Evolutionary conservation across 2,888 invertebrate species (phyloP), one percentile per base, ranked within the genome.

Genomic region (Gryllus longicercus): DNA sequence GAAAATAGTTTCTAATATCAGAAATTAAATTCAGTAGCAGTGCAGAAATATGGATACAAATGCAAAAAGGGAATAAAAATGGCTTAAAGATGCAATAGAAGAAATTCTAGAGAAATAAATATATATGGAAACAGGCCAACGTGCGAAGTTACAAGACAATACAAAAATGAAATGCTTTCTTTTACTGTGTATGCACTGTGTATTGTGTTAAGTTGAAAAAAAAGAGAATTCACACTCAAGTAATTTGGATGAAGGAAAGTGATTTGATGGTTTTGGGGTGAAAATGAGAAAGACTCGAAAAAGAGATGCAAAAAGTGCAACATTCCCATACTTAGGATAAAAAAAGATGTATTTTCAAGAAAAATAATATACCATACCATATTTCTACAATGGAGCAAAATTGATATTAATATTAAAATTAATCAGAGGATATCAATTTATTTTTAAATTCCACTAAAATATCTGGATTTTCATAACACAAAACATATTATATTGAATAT

Each of bases 91-190:
- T 63, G 63, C 63, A 63, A 16, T 63, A 63, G 63, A 63, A 63
- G 63, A 63, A n/a, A 63, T 63, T 14, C 63, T 63, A 63, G 14
- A 63, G 63, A 63, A 63, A 38, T 38, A 63, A 63, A 63, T 63
- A 63, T 63, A n/a, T 63, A 63, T 63, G 63, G n/a, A 63, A 63
- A 63, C 63, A 63, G 63, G 63, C 63, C 63, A 63, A 63, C 63
- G 63, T 63, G 63, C 63, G 63, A 63, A 14, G 14, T 63, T 63
- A 63, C 63, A 63, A 63, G 63, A 63, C 63, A 63, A 63, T 63
- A 63, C n/a, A 63, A n/a, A 63, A 63, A 63, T 63, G 63, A 63
- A 63, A 63, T 63, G 63, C 63, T 63, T 63, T 63, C n/a, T 63
- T 63, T 14, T 63, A 63, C 63, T 63, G 63, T 63, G 63, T 63